Evolutionary conservation across 2,113 vertebrate species (phyloP), one percentile per base, ranked within the genome.

Genomic region (Pseudolaguvia tuberculata): DNA sequence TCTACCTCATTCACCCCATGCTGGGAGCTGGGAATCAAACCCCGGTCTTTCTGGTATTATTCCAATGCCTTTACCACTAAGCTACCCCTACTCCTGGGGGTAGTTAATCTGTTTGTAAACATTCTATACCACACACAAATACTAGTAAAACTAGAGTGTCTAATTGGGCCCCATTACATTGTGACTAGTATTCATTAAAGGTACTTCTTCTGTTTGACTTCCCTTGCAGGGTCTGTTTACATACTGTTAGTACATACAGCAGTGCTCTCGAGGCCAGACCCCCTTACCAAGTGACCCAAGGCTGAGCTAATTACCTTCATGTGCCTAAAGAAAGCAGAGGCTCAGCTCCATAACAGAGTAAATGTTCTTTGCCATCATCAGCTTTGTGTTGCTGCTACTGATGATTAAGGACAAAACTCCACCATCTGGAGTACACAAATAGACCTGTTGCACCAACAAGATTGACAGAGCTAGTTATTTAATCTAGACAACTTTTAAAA

Each of bases 121-220:
- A n/a, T n/a, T n/a, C n/a, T n/a, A n/a, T n/a, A n/a, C n/a, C 52
- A 73, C 23, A 47, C 15, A 48, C 42, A 25, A 4, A n/a, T n/a
- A n/a, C n/a, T n/a, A n/a, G n/a, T n/a, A n/a, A n/a, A n/a, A n/a
- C n/a, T n/a, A n/a, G n/a, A n/a, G n/a, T n/a, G n/a, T n/a, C n/a
- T n/a, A n/a, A 25, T 11, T 29, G 18, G 45, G 58, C 27, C 2
- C 56, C 39, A 65, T n/a, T 42, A 52, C 57, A 29, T 29, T 58
- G 63, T 57, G 70, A 75, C 52, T 18, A 39, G 57, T 42, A n/a
- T 69, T 73, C n/a, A 62, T 67, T 55, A 77, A 68, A 55, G 67
- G 29, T 14, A 47, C 59, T 50, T 77, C 21, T 71, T 82, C 18
- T 69, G 51, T 80, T 80, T 80, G 70, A 51, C 53, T 70, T 52